Evolutionary conservation across 2,797 vertebrate species (phyloP), one percentile per base, ranked within the genome.

Genomic region (Gallirallus australis): DNA sequence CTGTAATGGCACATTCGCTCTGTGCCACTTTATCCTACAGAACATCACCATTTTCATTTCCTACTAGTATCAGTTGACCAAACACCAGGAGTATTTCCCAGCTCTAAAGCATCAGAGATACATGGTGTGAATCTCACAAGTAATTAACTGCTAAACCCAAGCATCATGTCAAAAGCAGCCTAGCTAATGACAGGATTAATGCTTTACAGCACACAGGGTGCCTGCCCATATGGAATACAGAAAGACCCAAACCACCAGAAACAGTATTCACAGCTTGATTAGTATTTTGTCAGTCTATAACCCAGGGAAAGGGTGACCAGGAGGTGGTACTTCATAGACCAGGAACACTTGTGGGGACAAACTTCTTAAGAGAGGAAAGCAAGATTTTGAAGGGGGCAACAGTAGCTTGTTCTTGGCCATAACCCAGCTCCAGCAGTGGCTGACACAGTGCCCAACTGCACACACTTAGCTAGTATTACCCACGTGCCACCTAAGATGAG

Each of bases 401-500:
- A 82, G 8, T 5, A 17, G 15, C 14, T 68, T 8, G 4, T 70
- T 59, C 39, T 40, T 17, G 52, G 60, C 40, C 35, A 17, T 2
- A 21, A 14, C 1, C 42, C 39, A 68, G 15, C 60, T 24, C 17
- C 70, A 50, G 75, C 47, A 63, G 48, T 0, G 2, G 54, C n/a
- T 4, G 23, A 9, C 2, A 60, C 15, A 3, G 3, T 11, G 27
- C 39, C 27, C 8, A 8, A 2, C 7, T 40, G 27, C 0, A 1
- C 31, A 16, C 27, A 10, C 23, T 30, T 3, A 24, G 24, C 25
- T 39, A 4, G 2, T 2, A 5, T 12, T 7, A 8, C 8, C 37
- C 16, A 31, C 4, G 1, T 3, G 2, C 5, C 19, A 12, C 0
- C 0, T 4, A 9, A 35, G 23, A 33, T 3, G 37, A 14, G n/a